Conservation (phyloP, 2,888 invertebrate species). For the Alitta virens region DNA sequence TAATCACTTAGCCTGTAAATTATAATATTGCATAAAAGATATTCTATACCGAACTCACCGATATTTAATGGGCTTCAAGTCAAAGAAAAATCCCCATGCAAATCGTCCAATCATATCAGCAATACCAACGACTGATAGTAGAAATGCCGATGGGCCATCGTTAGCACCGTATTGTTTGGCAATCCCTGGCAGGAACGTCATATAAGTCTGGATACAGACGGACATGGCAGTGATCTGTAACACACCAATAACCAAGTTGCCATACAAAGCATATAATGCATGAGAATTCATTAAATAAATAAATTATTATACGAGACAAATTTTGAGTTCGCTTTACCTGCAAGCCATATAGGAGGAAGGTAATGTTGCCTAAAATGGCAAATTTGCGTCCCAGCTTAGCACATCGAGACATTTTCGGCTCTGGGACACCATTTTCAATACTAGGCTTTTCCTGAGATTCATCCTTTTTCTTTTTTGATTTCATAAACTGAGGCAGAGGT, state of each 20-base stretch:
- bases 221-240: constrained; percentile 1
- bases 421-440: no score
- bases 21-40: not conserved
- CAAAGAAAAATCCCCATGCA: constrained; percentile 36
- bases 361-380: constrained; percentile 8
- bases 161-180: constrained; percentile 32
- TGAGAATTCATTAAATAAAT: no score
- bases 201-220: constrained; percentile 29
- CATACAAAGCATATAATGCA: no score
- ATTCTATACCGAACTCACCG: no score
- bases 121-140: constrained; percentile 83
- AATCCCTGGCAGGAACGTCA: constrained; percentile 37
- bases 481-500: constrained; percentile 12
- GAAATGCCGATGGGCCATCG: constrained; percentile 62
- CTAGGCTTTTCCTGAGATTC: not conserved
- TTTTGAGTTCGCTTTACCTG: no score
- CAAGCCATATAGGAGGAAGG: constrained; percentile 19
- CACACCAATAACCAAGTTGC: not conserved
- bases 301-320: no score
- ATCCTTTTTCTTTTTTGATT: not conserved
- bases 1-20: not conserved
- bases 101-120: constrained; percentile 89
- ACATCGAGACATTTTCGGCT: not conserved
- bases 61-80: constrained; percentile 25
- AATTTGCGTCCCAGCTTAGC: not conserved